Percentiles rank a stretch among this genome's conserved stretches.
Conservation (phyloP, 2,888 invertebrate species). For the Drosophila nigricruria region DNA sequence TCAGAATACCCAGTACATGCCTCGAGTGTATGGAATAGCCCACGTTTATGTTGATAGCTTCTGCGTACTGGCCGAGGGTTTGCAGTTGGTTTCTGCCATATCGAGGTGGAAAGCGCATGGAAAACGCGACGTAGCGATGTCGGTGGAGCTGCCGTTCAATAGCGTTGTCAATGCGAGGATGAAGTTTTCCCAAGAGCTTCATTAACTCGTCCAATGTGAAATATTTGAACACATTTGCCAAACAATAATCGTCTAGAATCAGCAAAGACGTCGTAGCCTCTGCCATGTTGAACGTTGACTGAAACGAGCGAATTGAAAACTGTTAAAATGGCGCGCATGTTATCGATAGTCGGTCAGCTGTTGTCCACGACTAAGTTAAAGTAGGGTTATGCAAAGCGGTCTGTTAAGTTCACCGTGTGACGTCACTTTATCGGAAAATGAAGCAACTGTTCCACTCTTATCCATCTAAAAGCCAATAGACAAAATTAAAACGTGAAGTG, state of each 20-base stretch:
- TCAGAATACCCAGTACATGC: constrained; percentile 22
- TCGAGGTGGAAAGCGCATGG: constrained; percentile 57
- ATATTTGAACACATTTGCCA: constrained; percentile 51
- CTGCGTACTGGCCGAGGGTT: constrained; percentile 47
- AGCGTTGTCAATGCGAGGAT: constrained; percentile 42
- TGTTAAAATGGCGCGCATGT: constrained; percentile 4
- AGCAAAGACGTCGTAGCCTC: constrained; percentile 5
- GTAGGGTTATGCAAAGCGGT: too few species aligned
- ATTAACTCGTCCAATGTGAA: constrained; percentile 52
- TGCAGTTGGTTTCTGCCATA: constrained; percentile 29
- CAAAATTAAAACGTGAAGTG: too few species aligned
- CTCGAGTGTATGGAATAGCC: constrained; percentile 48
- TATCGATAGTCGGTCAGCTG: constrained; percentile 53
- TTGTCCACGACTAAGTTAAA: too few species aligned
- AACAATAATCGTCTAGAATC: constrained; percentile 49
- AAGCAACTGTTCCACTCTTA: too few species aligned
- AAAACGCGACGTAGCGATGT: constrained; percentile 45
- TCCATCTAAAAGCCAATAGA: too few species aligned
- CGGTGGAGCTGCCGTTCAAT: constrained; percentile 53
- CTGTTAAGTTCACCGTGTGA: too few species aligned
- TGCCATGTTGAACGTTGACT: constrained; percentile 19
- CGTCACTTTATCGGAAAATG: too few species aligned
- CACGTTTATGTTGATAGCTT: constrained; percentile 51
- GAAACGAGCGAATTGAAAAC: constrained; percentile 23
- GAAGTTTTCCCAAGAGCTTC: constrained; percentile 29